phyloP scores from a whole-genome alignment of 2,888 invertebrate species.

The Resseliella maxima region DNA sequence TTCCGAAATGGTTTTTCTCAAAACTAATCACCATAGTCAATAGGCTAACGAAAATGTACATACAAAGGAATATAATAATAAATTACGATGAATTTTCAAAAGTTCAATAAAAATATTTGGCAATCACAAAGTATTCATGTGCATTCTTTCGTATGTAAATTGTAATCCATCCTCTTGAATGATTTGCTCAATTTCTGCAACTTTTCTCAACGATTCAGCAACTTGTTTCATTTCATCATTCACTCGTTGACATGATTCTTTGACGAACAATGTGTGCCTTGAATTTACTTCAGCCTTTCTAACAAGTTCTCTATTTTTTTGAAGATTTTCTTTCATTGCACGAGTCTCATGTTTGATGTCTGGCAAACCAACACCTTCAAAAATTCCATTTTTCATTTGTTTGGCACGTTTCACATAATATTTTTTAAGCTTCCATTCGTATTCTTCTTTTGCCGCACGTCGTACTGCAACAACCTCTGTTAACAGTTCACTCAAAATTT shows the following conservation, averaged over 20 bases:
- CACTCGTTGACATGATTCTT: no score
- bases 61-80: background rate
- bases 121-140: no score
- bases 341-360: background rate
- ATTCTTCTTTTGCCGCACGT: background rate
- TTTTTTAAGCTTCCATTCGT: background rate
- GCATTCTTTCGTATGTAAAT: no score
- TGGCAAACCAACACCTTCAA: background rate
- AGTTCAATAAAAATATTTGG: no score
- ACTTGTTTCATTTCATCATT: background rate
- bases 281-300: background rate
- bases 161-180: background rate
- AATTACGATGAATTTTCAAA: no score
- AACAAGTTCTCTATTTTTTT: background rate
- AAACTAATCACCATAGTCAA: no score
- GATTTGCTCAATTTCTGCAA: background rate
- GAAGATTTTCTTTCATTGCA: background rate
- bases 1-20: no score
- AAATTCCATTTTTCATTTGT: background rate
- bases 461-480: background rate
- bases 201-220: background rate
- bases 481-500: background rate
- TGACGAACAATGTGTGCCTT: background rate
- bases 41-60: background rate
- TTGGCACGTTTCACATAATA: background rate